Conservation (phyloP, 2,113 vertebrate genomes). For the Plestiodon gilberti region DNA sequence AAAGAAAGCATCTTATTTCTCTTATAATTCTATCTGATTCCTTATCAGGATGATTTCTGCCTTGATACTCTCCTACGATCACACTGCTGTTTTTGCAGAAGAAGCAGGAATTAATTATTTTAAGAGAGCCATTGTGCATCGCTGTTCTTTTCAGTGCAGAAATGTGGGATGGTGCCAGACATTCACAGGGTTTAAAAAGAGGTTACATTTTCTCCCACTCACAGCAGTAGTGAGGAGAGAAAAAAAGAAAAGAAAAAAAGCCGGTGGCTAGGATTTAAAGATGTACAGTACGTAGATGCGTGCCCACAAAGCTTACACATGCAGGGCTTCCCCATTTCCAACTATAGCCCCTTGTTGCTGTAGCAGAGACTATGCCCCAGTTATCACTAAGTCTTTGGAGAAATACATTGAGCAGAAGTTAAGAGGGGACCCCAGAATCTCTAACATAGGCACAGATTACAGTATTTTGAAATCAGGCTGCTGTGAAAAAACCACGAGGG, state of each 20-base stretch:
- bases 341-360: background rate
- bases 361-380: background rate
- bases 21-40: constrained; percentile 20
- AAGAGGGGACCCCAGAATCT: background rate
- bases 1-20: constrained; percentile 11
- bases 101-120: constrained; percentile 29
- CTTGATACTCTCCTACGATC: constrained; percentile 4
- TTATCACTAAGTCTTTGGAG: background rate
- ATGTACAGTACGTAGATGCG: background rate
- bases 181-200: background rate
- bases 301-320: background rate
- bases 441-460: background rate
- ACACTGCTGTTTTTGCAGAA: constrained; percentile 3
- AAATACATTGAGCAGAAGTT: background rate
- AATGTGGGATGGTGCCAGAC: background rate
- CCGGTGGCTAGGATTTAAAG: background rate
- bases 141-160: constrained; percentile 2
- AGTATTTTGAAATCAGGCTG: background rate
- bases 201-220: background rate
- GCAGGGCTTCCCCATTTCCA: no score
- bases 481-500: background rate
- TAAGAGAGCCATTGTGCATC: constrained; percentile 5
- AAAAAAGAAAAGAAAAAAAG: background rate
- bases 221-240: background rate
- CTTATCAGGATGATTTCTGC: constrained; percentile 36